Evolutionary conservation across 2,888 invertebrate genomes (phyloP), one percentile per base, ranked within the genome.

Genomic region (Tromatobia lineatoria): DNA sequence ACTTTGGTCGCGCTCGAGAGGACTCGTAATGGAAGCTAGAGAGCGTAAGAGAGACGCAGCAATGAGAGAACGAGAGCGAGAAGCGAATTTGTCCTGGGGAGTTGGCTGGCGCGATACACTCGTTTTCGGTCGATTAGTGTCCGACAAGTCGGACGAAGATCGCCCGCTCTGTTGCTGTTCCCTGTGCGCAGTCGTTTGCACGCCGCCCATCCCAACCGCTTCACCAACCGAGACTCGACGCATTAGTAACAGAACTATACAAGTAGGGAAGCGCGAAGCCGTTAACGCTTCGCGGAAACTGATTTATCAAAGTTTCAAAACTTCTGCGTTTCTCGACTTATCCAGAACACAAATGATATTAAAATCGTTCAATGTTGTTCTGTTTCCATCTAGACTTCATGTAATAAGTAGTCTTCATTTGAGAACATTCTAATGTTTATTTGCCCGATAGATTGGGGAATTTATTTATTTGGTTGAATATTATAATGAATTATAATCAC

Each of bases 91-190:
- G 80, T 80, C 78, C 64, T 76, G 73, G 76, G 64, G 80, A 54
- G 52, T 83, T 80, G 64, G 76, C 52, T 66, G 80, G 69, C 77
- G 77, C 75, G 79, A 85, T 82, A 66, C 74, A 74, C 80, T 80
- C 69, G 80, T 80, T 80, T 74, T 80, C 80, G 82, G 82, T 76
- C 82, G 85, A 82, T 80, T 80, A 80, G 52, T 74, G 74, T 74
- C 67, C 66, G 73, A 73, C 67, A 47, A 80, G 73, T 75, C 74
- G 38, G 47, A 75, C 64, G 64, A 75, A 50, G 74, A 80, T 64
- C 61, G 71, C 50, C n/a, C 52, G 52, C 71, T 50, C 57, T 61
- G 34, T 23, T 42, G 59, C 73, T 45, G 59, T 20, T 64, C 64
- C 50, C 38, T 7, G 20, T 50, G 59, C 25, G n/a, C 73, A 34